Conservation (phyloP, 2,797 vertebrate genomes). For the Kryptopterus vitreolus region DNA sequence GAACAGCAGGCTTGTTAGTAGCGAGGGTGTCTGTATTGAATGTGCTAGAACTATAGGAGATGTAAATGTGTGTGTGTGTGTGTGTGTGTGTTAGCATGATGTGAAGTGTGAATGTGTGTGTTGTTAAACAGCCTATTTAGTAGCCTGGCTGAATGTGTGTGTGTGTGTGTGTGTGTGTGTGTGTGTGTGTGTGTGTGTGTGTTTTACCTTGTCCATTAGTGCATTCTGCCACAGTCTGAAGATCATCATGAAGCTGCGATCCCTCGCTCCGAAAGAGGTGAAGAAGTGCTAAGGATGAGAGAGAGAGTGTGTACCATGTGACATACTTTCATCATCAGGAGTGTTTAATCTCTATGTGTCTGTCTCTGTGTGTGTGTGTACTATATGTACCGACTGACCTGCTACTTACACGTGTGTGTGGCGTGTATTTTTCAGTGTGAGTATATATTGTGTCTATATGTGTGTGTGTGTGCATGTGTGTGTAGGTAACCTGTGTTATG, state of each 20-base stretch:
- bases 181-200: not conserved
- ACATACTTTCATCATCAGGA: not conserved
- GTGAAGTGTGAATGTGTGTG: not conserved
- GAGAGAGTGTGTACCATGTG: not conserved
- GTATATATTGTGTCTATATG: too few relatives aligned
- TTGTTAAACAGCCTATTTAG: not conserved
- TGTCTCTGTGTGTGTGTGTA: too few relatives aligned
- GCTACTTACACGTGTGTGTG: too few relatives aligned
- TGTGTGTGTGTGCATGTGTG: too few relatives aligned
- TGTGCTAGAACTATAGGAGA: not conserved
- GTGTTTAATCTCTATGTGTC: not conserved
- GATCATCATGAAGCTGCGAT: conserved; percentile 90
- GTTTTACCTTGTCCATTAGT: conserved; percentile 84
- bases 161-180: not conserved
- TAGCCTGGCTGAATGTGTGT: not conserved
- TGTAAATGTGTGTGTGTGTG: not conserved
- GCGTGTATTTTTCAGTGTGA: too few relatives aligned
- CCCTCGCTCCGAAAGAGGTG: conserved; percentile 90
- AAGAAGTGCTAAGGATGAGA: conserved; percentile 83
- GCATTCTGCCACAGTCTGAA: conserved; percentile 92
- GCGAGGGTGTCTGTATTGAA: not conserved
- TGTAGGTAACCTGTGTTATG: too few relatives aligned
- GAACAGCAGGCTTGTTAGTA: not conserved
- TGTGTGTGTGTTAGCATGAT: not conserved
- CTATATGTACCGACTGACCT: too few relatives aligned